Percentiles rank a stretch among this genome's conserved stretches.
Evolutionary conservation across 2,113 vertebrate species (phyloP).

Genomic region (Acinonyx jubatus): DNA sequence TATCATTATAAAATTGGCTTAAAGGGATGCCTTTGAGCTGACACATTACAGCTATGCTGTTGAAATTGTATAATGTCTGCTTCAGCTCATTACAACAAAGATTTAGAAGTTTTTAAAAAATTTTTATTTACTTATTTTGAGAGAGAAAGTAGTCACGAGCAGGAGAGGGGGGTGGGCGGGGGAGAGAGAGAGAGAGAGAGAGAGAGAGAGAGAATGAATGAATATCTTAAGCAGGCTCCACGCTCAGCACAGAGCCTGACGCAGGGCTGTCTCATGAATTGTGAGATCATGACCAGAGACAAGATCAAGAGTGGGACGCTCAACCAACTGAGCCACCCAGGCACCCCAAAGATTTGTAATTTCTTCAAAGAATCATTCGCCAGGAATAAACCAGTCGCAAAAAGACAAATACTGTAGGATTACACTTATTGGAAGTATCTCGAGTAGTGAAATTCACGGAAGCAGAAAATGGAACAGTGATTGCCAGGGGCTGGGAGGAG

Average conservation of each 20-base stretch:
- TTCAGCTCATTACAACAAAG: not conserved
- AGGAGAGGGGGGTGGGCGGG: no score
- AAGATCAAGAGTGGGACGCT: no score
- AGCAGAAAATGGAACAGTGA: not conserved
- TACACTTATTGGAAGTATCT: not conserved
- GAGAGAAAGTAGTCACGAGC: no score
- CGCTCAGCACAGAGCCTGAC: no score
- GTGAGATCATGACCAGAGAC: no score
- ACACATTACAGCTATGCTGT: not conserved
- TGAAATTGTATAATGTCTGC: not conserved
- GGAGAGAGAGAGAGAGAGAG: no score
- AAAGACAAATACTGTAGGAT: not conserved
- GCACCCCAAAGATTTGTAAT: not conserved
- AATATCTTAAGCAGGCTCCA: no score
- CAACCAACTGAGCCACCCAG: no score
- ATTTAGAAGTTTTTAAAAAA: not conserved
- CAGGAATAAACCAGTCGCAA: not conserved
- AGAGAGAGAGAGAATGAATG: no score
- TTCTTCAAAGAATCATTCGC: conserved; percentile 27
- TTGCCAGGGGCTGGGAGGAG: not conserved
- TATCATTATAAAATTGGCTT: not conserved
- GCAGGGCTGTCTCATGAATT: no score
- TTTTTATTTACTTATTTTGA: not conserved
- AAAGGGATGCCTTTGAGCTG: not conserved
- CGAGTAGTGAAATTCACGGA: not conserved